Base-by-base conservation (phyloP, 2,797 vertebrate species). In the Neomorphus geoffroyi region DNA sequence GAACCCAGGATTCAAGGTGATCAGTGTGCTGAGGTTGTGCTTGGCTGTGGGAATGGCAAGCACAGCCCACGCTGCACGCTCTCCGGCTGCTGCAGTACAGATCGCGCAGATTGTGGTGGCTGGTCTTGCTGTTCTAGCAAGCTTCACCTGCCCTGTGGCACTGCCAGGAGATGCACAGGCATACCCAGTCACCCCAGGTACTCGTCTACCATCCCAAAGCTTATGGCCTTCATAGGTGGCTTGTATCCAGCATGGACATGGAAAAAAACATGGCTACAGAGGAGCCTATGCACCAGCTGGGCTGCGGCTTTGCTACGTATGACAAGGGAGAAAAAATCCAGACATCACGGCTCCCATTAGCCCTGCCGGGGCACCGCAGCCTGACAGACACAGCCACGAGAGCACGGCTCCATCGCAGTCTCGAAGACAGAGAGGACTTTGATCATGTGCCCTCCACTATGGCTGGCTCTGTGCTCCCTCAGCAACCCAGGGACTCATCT, bases 401-500 rank as follows among this genome's bases (percentile, higher is more conserved):
- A 33, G 19, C 74, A 24, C 0, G 39, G n/a, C 54, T 72, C 64
- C 73, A 62, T 13, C 3, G 0, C 32, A 71, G 64, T 13, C 41
- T 28, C 61, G 56, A 8, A 10, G 8, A 9, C 64, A 80, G 15
- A 50, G 35, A 86, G 45, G 39, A 32, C 66, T 30, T n/a, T 14
- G 0, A 11, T 6, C 0, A 0, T 5, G 30, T 4, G 3, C 39
- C 27, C 51, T 80, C 10, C 35, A 58, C 50, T 24, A 3, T 1
- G 0, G 32, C 48, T 33, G 61, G 39, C 58, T 80, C 50, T 43
- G 30, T 46, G 54, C 67, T 51, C 60, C 60, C 69, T 32, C 10
- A 4, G 7, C 7, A 4, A 32, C 23, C 32, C 67, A 48, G 24
- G 33, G 19, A 23, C 69, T 77, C 65, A 7, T 9, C 61, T 32